A percentile compares a stretch with the other conserved stretches of the same genome.
These are phyloP conservation scores for Momotus momota DNA, from an alignment of 2,797 vertebrate species.

Conservation along the genomic window DNA sequence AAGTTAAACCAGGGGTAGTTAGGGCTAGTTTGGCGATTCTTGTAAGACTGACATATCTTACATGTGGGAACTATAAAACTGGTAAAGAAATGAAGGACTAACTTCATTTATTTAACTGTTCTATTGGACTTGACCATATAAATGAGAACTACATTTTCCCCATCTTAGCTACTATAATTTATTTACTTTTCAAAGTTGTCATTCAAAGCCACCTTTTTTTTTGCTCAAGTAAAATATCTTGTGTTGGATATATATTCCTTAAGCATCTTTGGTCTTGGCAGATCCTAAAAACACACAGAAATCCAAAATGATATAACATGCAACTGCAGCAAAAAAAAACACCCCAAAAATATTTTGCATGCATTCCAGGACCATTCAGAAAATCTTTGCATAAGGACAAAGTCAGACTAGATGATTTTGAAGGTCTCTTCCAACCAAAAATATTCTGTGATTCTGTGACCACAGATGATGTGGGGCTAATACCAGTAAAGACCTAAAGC, in stretches of 20 bases:
- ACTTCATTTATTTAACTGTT: background rate
- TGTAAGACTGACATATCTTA: constrained; percentile 12
- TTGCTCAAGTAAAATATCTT: background rate
- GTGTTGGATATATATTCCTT: background rate
- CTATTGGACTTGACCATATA: constrained; percentile 13
- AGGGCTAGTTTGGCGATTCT: background rate
- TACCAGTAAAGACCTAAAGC: background rate
- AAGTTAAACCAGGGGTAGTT: background rate
- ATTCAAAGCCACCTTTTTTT: background rate
- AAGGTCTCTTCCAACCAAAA: too few relatives aligned
- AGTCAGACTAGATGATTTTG: too few relatives aligned
- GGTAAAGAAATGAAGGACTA: background rate
- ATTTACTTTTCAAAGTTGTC: background rate
- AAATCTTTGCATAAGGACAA: background rate
- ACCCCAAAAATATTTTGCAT: background rate
- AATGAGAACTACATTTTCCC: background rate
- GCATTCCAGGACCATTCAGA: background rate
- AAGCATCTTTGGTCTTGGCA: background rate
- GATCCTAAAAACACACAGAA: background rate
- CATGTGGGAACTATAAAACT: constrained; percentile 22
- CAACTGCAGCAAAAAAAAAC: background rate
- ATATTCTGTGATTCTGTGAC: too few relatives aligned
- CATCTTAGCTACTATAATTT: background rate
- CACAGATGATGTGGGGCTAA: background rate
- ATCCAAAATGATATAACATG: background rate